Base-by-base conservation (phyloP, 2,113 vertebrate genomes). In the Atlantisia rogersi region DNA sequence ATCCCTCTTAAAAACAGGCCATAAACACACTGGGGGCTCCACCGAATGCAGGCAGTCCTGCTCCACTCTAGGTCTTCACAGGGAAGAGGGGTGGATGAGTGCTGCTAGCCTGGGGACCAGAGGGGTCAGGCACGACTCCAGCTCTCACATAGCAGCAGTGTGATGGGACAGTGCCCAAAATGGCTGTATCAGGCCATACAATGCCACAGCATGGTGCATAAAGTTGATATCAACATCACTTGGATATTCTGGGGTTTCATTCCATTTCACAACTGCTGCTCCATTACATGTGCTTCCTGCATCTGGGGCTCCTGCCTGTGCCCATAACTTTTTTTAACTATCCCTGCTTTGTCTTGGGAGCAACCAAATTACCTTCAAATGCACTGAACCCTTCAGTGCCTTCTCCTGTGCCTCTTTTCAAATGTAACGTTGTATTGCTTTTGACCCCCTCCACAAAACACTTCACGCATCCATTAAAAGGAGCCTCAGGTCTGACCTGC, bases 41-140 rank as follows among this genome's bases (percentile, higher is more conserved):
- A 13, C 5, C 37, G 31, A 7, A 39, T 3, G 9, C 52, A 75
- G 69, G 15, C 17, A 87, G 78, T 18, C 50, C 35, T 40, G 12
- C 11, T 69, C 12, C 1, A 1, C 44, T 82, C 31, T 21, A 42
- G 18, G 9, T 87, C 17, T 68, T 75, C 0, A 0, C 28, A 48
- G 32, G 37, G 29, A 65, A 53, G 44, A 48, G 39, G 11, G 55
- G 15, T 0, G 6, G 55, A 18, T 0, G 6, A 64, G 35, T 10
- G 28, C 42, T 86, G 76, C 39, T 63, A 83, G 55, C 15, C 76
- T 20, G 3, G 2, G 28, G 42, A 75, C 8, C 39, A 8, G 6
- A 6, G 58, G 3, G 58, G 29, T 44, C 69, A 75, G 74, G 65
- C 31, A 2, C 1, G 48, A 9, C 40, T 81, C 59, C 64, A 81